Conservation (phyloP, 2,113 vertebrate species). For the Crotophaga sulcirostris region DNA sequence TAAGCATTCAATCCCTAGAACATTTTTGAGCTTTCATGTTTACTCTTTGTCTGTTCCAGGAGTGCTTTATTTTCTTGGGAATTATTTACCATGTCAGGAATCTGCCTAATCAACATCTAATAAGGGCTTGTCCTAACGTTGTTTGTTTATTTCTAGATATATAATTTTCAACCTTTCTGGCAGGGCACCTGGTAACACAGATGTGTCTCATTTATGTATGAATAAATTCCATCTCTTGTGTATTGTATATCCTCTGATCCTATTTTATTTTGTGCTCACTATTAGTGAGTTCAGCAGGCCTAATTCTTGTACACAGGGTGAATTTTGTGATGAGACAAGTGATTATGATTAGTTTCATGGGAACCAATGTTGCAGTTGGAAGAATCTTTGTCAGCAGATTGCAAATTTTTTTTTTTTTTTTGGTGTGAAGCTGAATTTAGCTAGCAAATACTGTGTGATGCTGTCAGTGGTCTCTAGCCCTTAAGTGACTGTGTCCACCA, state of each 20-base stretch:
- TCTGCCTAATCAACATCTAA: neutral
- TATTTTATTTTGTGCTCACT: neutral
- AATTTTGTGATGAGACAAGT: neutral
- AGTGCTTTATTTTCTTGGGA: neutral
- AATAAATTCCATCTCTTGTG: neutral
- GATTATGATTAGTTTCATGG: neutral
- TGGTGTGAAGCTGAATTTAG: neutral
- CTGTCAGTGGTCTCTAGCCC: slow-evolving; percentile 6
- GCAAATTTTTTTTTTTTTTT: slow-evolving; percentile 11
- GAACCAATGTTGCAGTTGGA: neutral
- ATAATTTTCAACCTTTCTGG: neutral
- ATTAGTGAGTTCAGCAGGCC: neutral
- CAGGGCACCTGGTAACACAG: neutral
- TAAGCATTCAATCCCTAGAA: neutral
- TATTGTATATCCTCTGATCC: neutral
- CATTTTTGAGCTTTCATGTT: neutral
- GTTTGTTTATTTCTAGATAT: neutral
- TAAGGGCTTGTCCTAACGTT: neutral
- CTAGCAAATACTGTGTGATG: neutral
- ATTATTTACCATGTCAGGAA: neutral
- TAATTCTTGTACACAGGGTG: neutral
- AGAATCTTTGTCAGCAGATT: neutral
- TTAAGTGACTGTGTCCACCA: slow-evolving; percentile 36
- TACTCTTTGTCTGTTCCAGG: neutral
- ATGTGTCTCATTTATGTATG: neutral